Conservation (phyloP, 2,888 invertebrate species). For the Frankliniella fusca region DNA sequence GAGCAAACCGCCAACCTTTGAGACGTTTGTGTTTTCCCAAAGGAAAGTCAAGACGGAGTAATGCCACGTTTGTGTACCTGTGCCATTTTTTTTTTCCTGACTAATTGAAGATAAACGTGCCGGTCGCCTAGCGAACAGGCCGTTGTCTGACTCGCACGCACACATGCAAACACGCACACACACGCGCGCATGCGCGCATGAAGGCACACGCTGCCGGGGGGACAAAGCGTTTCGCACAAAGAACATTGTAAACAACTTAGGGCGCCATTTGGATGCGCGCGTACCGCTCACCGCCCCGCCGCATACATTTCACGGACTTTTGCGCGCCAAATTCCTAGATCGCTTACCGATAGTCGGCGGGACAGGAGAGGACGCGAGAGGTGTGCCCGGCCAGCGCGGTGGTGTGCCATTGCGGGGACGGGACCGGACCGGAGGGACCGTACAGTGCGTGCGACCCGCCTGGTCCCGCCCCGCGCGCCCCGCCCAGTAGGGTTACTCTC, state of each 20-base stretch:
- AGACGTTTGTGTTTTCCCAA: too few relatives aligned
- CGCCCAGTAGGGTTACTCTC: background rate
- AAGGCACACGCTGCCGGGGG: background rate
- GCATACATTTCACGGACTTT: conserved; percentile 25
- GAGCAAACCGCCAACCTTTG: too few relatives aligned
- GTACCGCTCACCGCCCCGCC: conserved; percentile 1
- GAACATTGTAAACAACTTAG: conserved; percentile 26
- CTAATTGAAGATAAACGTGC: conserved; percentile 25
- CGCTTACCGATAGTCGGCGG: background rate
- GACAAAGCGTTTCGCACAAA: conserved; percentile 21
- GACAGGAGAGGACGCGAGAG: background rate
- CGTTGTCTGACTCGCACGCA: background rate
- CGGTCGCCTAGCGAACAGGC: background rate
- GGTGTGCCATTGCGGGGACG: background rate
- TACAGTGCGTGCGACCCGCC: background rate
- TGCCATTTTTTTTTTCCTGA: conserved; percentile 19
- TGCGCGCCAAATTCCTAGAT: conserved; percentile 24
- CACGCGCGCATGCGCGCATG: background rate
- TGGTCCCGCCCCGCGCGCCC: background rate
- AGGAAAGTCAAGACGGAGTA: too few relatives aligned
- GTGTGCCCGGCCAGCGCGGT: too few relatives aligned
- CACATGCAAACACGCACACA: background rate
- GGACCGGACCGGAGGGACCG: too few relatives aligned
- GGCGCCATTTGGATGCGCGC: conserved; percentile 13
- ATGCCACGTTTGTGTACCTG: background rate